Evolutionary conservation across 2,888 invertebrate species (phyloP).

Genomic region (Catocala sponsa): DNA sequence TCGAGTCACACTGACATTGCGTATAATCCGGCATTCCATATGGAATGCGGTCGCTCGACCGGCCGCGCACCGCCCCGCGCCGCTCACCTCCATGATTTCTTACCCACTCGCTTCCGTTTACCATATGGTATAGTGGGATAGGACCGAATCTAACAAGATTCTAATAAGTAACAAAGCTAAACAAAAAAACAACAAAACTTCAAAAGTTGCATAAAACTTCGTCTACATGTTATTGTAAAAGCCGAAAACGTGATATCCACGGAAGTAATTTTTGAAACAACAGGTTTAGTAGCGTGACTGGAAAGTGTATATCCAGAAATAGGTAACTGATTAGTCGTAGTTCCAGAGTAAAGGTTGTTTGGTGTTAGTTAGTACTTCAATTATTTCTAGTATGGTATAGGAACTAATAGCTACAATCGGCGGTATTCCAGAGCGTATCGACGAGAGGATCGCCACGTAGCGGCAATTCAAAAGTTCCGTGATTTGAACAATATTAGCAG

Average conservation of each 20-base stretch:
- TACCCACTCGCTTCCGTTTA: conserved; percentile 79
- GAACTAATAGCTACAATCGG: conserved; percentile 45
- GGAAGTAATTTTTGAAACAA: conserved; percentile 31
- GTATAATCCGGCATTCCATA: conserved; percentile 85
- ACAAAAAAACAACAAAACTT: conserved; percentile 1
- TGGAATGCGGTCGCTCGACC: conserved; percentile 86
- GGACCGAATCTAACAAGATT: conserved; percentile 77
- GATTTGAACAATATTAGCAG: conserved; percentile 61
- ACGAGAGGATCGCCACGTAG: conserved; percentile 80
- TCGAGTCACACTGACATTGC: conserved; percentile 85
- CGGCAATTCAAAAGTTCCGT: conserved; percentile 66
- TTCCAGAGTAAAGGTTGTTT: conserved; percentile 34
- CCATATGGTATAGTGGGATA: conserved; percentile 83
- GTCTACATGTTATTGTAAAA: conserved; percentile 16
- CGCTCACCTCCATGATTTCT: conserved; percentile 83
- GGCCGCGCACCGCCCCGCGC: conserved; percentile 72
- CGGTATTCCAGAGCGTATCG: conserved; percentile 70
- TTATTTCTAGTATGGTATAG: conserved; percentile 37
- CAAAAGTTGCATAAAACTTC: conserved; percentile 6
- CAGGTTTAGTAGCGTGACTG: conserved; percentile 35
- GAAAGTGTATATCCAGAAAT: conserved; percentile 16
- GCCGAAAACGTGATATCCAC: conserved; percentile 19
- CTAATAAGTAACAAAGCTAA: conserved; percentile 51
- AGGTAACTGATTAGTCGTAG: conserved; percentile 14
- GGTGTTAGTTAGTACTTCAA: conserved; percentile 8